A percentile compares a stretch with the other conserved stretches of the same genome.
These are phyloP conservation scores for Hoplodrina ambigua DNA, from an alignment of 2,888 invertebrate species.

Conservation along the genomic window DNA sequence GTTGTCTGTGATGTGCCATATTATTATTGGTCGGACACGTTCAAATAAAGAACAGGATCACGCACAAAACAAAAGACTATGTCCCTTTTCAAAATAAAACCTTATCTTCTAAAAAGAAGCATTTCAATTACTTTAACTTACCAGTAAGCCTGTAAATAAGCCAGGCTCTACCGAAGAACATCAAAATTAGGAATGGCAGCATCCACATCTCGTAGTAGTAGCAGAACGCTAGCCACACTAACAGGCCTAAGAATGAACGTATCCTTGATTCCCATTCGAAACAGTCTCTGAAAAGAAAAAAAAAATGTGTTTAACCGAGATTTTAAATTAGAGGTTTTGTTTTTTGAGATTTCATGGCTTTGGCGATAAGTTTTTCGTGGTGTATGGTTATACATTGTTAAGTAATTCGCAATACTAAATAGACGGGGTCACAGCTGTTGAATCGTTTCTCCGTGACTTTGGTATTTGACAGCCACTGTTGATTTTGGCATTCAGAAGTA, in stretches of 20 bases:
- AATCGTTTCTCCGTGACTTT: too few species aligned
- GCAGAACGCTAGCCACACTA: constrained; percentile 96
- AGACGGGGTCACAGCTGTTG: too few species aligned
- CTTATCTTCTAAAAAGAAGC: neutral
- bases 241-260: constrained; percentile 95
- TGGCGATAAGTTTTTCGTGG: too few species aligned
- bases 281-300: constrained; percentile 94
- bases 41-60: neutral
- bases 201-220: constrained; percentile 99
- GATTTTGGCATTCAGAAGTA: too few species aligned
- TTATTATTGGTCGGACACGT: neutral
- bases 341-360: too few species aligned
- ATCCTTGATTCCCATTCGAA: constrained; percentile 99
- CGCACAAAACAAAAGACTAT: neutral
- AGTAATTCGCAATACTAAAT: too few species aligned
- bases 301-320: too few species aligned
- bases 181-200: constrained; percentile 95
- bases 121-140: constrained; percentile 60
- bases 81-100: neutral
- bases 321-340: too few species aligned
- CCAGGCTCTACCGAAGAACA: constrained; percentile 93
- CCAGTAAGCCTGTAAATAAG: constrained; percentile 87
- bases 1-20: neutral
- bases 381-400: too few species aligned
- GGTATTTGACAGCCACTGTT: too few species aligned